Evolutionary conservation across 1,140 invertebrate genomes (phyloP).

Genomic region (Hermetia illucens): DNA sequence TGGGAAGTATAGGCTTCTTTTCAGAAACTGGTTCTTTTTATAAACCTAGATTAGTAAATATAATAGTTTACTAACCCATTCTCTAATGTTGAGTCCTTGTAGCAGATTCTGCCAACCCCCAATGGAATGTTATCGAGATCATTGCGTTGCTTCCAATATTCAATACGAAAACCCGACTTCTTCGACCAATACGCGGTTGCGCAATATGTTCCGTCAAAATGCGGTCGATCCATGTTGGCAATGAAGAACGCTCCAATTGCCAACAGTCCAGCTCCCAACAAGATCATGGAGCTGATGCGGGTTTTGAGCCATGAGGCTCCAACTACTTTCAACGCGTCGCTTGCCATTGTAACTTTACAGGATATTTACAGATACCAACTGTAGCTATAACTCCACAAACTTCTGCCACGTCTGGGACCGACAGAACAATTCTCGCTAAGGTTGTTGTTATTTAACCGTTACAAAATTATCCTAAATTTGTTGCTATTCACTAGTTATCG

Average conservation of each 20-base stretch:
- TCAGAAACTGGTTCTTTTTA: too few species aligned
- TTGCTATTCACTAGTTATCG: too few species aligned
- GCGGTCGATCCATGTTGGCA: conserved; percentile 48
- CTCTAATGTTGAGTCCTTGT: conserved; percentile 46
- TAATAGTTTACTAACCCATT: conserved; percentile 38
- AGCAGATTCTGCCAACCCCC: conserved; percentile 54
- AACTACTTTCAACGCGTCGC: conserved; percentile 62
- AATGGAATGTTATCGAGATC: conserved; percentile 42
- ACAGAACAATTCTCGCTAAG: too few species aligned
- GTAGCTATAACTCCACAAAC: too few species aligned
- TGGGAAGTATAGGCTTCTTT: too few species aligned
- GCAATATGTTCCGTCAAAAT: conserved; percentile 49
- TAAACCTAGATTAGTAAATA: background rate
- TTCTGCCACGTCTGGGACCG: too few species aligned
- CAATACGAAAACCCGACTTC: conserved; percentile 48
- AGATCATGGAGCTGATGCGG: conserved; percentile 52
- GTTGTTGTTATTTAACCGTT: too few species aligned
- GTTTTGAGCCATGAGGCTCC: conserved; percentile 64
- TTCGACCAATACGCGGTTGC: conserved; percentile 54
- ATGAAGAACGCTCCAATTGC: conserved; percentile 51
- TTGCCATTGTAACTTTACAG: too few species aligned
- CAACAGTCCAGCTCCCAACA: conserved; percentile 46
- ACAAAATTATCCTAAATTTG: too few species aligned
- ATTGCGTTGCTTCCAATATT: conserved; percentile 64
- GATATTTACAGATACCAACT: too few species aligned